Conservation (phyloP, 2,113 vertebrate species). For the Ictalurus punctatus region DNA sequence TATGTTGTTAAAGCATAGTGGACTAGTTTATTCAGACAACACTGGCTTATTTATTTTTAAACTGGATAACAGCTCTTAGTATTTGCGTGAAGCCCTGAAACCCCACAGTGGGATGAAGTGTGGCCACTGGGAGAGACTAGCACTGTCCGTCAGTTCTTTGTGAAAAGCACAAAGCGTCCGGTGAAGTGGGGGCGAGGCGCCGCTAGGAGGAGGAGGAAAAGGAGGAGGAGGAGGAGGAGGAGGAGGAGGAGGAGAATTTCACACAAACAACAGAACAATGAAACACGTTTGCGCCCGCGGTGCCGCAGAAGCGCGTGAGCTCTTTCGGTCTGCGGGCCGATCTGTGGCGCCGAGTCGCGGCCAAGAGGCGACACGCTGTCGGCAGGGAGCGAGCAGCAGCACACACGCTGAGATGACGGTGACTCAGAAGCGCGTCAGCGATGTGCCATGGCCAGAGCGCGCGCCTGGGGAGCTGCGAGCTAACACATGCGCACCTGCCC, state of each 20-base stretch:
- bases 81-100: not conserved
- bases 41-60: not conserved
- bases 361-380: constrained; percentile 37
- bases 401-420: constrained; percentile 42
- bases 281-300: constrained; percentile 39
- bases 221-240: constrained; percentile 33
- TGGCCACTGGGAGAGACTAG: constrained; percentile 30
- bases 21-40: not conserved
- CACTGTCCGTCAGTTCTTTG: not conserved
- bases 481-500: constrained; percentile 2
- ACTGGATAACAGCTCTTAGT: not conserved
- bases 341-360: constrained; percentile 49
- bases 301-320: constrained; percentile 43
- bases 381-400: constrained; percentile 53
- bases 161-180: constrained; percentile 24
- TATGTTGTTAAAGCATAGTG: not conserved
- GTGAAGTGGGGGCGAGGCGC: constrained; percentile 23
- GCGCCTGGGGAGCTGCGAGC: constrained; percentile 8
- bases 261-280: constrained; percentile 58
- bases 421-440: constrained; percentile 53
- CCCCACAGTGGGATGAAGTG: not conserved
- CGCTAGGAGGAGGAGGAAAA: constrained; percentile 42
- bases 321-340: constrained; percentile 47
- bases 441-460: constrained; percentile 4
- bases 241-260: constrained; percentile 44